These are phyloP conservation scores for Ginglymostoma cirratum DNA, from an alignment of 2,113 vertebrate species.

Conservation along the genomic window DNA sequence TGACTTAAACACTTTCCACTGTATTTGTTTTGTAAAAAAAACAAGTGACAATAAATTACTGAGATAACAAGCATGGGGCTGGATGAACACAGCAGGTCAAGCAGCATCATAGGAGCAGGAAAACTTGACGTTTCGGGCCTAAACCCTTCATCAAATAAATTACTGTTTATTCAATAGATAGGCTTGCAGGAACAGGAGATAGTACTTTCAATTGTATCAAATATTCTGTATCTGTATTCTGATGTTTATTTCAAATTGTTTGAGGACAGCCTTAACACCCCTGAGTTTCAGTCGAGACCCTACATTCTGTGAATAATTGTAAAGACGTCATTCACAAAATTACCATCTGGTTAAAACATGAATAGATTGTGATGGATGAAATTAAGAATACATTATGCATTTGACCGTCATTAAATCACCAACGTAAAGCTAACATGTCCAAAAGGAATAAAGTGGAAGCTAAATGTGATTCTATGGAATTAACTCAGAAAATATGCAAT, in stretches of 20 bases:
- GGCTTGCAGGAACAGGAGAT: not conserved
- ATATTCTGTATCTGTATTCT: not conserved
- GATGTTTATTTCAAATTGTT: not conserved
- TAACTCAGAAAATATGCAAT: not conserved
- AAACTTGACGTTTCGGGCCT: too few species aligned
- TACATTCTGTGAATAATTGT: not conserved
- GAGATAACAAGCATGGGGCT: too few species aligned
- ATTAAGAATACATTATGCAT: not conserved
- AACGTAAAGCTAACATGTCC: not conserved
- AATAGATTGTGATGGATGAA: not conserved
- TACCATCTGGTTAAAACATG: constrained; percentile 8
- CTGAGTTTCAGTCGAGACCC: not conserved
- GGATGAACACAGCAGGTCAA: too few species aligned
- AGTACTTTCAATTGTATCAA: not conserved
- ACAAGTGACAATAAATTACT: too few species aligned
- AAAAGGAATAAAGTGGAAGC: not conserved
- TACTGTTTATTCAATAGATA: not conserved
- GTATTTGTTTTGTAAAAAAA: too few species aligned
- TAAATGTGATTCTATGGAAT: not conserved
- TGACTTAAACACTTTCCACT: too few species aligned
- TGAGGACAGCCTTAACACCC: not conserved
- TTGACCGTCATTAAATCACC: not conserved
- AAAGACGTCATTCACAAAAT: too few species aligned
- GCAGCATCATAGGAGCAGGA: too few species aligned
- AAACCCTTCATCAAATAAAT: too few species aligned